Evolutionary conservation across 2,797 vertebrate genomes (phyloP), one percentile per base, ranked within the genome.

Genomic region (Orientallactaga sibirica): DNA sequence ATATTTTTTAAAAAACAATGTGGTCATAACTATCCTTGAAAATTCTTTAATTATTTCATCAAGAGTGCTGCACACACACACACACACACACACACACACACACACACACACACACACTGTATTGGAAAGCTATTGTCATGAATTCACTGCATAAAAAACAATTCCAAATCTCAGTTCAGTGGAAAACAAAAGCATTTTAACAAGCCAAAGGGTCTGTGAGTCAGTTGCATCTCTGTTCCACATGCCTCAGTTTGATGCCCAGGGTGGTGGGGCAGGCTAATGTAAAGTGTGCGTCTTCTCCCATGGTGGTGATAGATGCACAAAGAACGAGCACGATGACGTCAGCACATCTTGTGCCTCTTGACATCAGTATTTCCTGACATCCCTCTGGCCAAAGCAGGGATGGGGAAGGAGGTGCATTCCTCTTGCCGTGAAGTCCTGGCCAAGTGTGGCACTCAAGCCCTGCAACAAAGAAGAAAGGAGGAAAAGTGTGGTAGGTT

Each of bases 21-120:
- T 52, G 20, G 22, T 66, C 64, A 73, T 88, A 75, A n/a, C 8
- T 74, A 76, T 5, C 20, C 43, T 83, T 52, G 37, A 87, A 90
- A 76, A 87, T 19, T 76, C 33, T 62, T 52, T 67, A 74, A 83
- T 83, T 91, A 78, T 78, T 66, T 27, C 70, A 81, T 43, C 48
- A 70, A 76, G 61, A 92, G 77, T 12, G 64, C 27, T 67, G 9
- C 43, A 48, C 1, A 48, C 8, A 48, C 43, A 48, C 43, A 48
- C 43, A 48, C 43, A 48, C 43, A 48, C 43, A 48, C 43, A n/a
- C n/a, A n/a, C n/a, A n/a, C n/a, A 43, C 43, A 43, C 43, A 43
- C 43, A 43, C 43, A 43, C 43, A 43, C 43, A 5, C 27, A 43
- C 6, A 0, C 5, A 58, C 43, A 55, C 33, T 82, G 6, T 64